Conservation (phyloP, 2,113 vertebrate species). For the Microtus pennsylvanicus region DNA sequence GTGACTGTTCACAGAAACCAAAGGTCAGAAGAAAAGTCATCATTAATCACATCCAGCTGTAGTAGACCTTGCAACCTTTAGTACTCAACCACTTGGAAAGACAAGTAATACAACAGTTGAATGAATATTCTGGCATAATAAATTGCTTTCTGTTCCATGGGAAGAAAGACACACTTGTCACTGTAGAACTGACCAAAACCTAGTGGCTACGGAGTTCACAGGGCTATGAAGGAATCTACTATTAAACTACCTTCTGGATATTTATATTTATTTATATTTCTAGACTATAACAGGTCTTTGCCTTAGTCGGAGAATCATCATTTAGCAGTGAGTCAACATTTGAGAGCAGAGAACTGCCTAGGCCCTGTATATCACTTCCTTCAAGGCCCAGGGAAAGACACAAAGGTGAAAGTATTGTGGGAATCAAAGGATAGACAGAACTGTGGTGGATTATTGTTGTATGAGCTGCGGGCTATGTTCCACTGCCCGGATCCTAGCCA, state of each 20-base stretch:
- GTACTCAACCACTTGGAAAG: background rate
- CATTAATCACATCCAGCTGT: background rate
- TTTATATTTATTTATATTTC: background rate
- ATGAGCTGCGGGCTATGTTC: no score
- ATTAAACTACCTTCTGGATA: background rate
- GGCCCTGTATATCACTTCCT: background rate
- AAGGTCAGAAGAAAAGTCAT: background rate
- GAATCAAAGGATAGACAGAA: background rate
- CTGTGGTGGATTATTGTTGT: background rate
- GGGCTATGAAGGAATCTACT: background rate
- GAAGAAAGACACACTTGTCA: background rate
- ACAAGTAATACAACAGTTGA: background rate
- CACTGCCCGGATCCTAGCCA: no score
- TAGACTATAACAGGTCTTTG: background rate
- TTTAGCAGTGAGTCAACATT: background rate
- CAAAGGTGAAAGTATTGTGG: background rate
- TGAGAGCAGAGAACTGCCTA: background rate
- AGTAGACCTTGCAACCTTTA: background rate
- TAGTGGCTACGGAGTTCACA: background rate
- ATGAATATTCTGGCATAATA: background rate
- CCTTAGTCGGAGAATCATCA: background rate
- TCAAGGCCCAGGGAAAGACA: background rate
- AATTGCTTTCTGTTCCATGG: background rate
- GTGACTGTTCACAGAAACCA: background rate
- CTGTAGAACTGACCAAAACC: background rate